Conservation (phyloP, 1,140 invertebrate species). For the Lucilia cuprina region DNA sequence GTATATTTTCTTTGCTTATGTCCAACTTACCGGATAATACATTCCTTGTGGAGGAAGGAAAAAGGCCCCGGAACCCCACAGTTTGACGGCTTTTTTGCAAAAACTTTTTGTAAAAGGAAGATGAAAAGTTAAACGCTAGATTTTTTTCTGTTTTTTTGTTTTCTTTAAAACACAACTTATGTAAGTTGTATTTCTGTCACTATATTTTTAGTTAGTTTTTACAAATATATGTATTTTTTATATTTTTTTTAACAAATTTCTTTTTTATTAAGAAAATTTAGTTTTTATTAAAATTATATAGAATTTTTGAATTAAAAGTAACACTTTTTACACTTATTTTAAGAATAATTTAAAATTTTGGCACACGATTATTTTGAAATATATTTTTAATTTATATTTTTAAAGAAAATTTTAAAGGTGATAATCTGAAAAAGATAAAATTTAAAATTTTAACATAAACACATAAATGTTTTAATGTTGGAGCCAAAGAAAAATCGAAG, state of each 20-base stretch:
- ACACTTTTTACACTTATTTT: neutral
- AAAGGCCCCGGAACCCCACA: constrained; percentile 92
- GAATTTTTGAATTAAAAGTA: neutral
- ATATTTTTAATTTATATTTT: neutral
- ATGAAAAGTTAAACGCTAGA: neutral
- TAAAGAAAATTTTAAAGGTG: neutral
- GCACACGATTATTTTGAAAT: constrained; percentile 14
- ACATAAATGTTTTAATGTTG: neutral
- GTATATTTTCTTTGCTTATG: neutral
- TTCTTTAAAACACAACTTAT: neutral
- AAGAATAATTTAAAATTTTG: neutral
- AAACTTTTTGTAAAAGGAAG: constrained; percentile 4
- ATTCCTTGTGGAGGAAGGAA: constrained; percentile 91
- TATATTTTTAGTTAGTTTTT: neutral
- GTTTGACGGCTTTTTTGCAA: constrained; percentile 79
- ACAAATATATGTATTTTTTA: neutral
- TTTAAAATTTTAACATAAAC: neutral
- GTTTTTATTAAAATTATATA: neutral
- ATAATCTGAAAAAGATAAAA: neutral
- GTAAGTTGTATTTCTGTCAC: neutral
- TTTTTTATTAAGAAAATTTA: neutral
- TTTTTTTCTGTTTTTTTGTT: too few relatives aligned
- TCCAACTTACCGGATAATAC: constrained; percentile 85
- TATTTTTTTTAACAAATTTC: neutral
- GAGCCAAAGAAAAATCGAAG: neutral